Percentiles rank a stretch among this genome's conserved stretches.
Conservation (phyloP, 2,888 invertebrate species). For the Drosophila barbarae region DNA sequence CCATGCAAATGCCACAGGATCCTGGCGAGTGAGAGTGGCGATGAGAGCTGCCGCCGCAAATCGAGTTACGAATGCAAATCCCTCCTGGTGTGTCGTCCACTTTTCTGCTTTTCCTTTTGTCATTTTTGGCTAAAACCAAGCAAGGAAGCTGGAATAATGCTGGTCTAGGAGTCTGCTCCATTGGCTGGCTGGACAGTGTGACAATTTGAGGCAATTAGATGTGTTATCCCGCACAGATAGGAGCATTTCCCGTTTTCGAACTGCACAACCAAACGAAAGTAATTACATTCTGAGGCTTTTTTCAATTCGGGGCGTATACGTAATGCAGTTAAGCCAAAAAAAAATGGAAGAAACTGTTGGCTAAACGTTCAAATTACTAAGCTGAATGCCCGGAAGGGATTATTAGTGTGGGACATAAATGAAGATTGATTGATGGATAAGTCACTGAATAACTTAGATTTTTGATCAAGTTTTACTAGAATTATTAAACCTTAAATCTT, state of each 20-base stretch:
- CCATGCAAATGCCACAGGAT: slow-evolving; percentile 23
- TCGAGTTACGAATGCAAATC: slow-evolving; percentile 71
- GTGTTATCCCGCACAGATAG: slow-evolving; percentile 19
- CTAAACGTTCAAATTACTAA: neutral
- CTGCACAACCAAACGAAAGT: slow-evolving; percentile 13
- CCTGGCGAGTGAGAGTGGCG: slow-evolving; percentile 23
- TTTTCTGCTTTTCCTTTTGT: slow-evolving; percentile 29
- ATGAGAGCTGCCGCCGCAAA: slow-evolving; percentile 60
- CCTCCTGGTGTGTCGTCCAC: slow-evolving; percentile 49
- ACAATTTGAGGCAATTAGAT: slow-evolving; percentile 66
- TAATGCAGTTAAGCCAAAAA: slow-evolving; percentile 12
- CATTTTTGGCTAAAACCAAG: slow-evolving; percentile 34
- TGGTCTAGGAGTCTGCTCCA: slow-evolving; percentile 22
- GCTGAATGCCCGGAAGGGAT: neutral
- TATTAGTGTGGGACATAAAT: slow-evolving; percentile 1
- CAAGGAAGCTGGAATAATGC: slow-evolving; percentile 11
- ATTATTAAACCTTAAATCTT: neutral
- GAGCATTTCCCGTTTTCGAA: slow-evolving; percentile 11
- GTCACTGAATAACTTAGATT: neutral
- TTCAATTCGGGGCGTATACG: neutral
- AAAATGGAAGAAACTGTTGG: neutral
- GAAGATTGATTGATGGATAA: slow-evolving; percentile 1
- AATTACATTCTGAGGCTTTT: slow-evolving; percentile 20
- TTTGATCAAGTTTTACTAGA: neutral
- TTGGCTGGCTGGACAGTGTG: slow-evolving; percentile 54